Conservation (phyloP, 2,888 invertebrate species). For the Lithophane semibrunnea region DNA sequence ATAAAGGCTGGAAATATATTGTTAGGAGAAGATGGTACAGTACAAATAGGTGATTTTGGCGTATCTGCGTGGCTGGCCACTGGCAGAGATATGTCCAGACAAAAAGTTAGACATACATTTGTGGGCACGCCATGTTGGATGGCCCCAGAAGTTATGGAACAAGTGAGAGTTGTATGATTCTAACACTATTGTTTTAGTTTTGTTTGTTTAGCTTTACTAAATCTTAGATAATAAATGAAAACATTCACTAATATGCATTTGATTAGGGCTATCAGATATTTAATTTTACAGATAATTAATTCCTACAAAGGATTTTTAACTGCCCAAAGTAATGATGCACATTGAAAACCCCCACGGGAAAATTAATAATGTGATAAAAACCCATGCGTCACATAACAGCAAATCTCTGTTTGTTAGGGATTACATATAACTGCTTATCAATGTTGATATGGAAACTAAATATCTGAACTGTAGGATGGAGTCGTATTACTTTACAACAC, state of each 20-base stretch:
- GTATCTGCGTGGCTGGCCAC: slow-evolving; percentile 99
- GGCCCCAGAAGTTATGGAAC: slow-evolving; percentile 99
- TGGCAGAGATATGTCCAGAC: slow-evolving; percentile 97
- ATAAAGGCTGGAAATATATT: slow-evolving; percentile 99
- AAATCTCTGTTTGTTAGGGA: slow-evolving; percentile 29
- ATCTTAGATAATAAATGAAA: neutral
- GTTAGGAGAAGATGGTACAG: slow-evolving; percentile 98
- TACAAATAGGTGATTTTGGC: slow-evolving; percentile 99
- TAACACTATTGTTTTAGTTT: slow-evolving; percentile 39
- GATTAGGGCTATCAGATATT: neutral
- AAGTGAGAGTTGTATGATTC: slow-evolving; percentile 89
- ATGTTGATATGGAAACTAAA: slow-evolving; percentile 27
- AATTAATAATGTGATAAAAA: slow-evolving; percentile 10
- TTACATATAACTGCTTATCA: slow-evolving; percentile 28
- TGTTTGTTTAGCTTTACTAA: slow-evolving; percentile 40
- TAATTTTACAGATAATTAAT: slow-evolving; percentile 12
- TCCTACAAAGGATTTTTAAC: neutral
- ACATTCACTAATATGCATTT: neutral
- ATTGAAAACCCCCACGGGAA: slow-evolving; percentile 4
- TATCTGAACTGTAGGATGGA: slow-evolving; percentile 21
- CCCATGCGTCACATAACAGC: slow-evolving; percentile 17
- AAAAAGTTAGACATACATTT: slow-evolving; percentile 99
- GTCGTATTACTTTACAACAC: slow-evolving; percentile 25
- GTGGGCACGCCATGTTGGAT: slow-evolving; percentile 99
- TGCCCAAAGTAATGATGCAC: neutral